Evolutionary conservation across 2,797 vertebrate genomes (phyloP).

Genomic region (Vultur gryphus): DNA sequence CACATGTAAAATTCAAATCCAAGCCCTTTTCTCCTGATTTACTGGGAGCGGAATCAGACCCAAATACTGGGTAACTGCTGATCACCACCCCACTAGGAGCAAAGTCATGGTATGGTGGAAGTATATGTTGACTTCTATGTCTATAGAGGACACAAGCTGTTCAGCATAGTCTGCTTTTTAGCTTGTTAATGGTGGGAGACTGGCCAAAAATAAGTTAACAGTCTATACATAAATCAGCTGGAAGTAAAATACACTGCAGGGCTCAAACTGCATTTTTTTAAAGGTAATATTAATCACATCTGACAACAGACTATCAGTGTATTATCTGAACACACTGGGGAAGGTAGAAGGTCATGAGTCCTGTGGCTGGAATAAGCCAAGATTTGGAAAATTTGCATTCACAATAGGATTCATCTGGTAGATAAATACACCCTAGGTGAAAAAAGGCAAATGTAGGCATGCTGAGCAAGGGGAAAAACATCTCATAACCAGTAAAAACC

Average conservation of each 20-base stretch:
- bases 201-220: background rate
- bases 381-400: background rate
- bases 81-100: background rate
- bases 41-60: background rate
- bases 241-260: background rate
- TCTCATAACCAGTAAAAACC: background rate
- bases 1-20: background rate
- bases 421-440: background rate
- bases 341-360: background rate
- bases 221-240: background rate
- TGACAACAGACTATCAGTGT: background rate
- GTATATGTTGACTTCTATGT: background rate
- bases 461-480: background rate
- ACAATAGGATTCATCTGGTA: background rate
- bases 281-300: background rate
- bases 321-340: background rate
- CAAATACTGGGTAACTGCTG: background rate
- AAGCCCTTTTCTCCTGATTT: background rate
- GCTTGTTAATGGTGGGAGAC: background rate
- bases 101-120: background rate
- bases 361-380: background rate
- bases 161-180: background rate
- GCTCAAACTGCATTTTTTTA: background rate
- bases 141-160: background rate
- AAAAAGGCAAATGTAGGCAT: background rate